Percentiles rank a stretch among this genome's conserved stretches.
These are phyloP conservation scores for Merops nubicus DNA, from an alignment of 2,113 vertebrate genomes.

Conservation along the genomic window DNA sequence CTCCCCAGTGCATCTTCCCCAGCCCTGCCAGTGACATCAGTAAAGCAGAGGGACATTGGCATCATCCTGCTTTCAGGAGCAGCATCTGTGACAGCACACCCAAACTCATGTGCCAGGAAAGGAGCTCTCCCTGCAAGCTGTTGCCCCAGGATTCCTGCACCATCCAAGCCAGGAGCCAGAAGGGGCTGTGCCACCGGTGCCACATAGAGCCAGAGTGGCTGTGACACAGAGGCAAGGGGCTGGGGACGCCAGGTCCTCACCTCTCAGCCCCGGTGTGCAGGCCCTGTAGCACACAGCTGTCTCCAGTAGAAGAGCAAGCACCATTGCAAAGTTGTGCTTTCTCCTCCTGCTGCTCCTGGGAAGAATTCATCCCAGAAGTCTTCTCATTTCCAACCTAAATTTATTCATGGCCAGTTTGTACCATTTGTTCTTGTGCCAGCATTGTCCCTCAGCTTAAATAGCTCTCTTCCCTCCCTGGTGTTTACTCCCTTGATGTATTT, in stretches of 20 bases:
- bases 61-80: not conserved
- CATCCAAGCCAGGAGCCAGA: not conserved
- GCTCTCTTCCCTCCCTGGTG: constrained; percentile 57
- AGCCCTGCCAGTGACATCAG: not conserved
- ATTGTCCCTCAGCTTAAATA: constrained; percentile 63
- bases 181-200: not conserved
- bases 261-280: fast-evolving
- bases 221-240: not conserved
- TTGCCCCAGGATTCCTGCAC: not conserved
- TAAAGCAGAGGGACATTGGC: not conserved
- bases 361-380: not conserved
- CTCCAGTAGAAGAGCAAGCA: not conserved
- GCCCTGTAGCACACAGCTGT: not conserved
- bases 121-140: not conserved
- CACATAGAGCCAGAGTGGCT: not conserved
- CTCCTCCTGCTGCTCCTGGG: not conserved
- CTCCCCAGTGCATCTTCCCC: not conserved
- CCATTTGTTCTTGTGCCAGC: constrained; percentile 58
- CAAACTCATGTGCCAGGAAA: not conserved
- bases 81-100: not conserved
- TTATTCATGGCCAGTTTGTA: constrained; percentile 54
- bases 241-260: not conserved
- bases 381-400: constrained; percentile 37
- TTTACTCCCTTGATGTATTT: constrained; percentile 68
- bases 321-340: not conserved